phyloP scores from a whole-genome alignment of 1,140 invertebrate species.

The Lordiphosa clarofinis region DNA sequence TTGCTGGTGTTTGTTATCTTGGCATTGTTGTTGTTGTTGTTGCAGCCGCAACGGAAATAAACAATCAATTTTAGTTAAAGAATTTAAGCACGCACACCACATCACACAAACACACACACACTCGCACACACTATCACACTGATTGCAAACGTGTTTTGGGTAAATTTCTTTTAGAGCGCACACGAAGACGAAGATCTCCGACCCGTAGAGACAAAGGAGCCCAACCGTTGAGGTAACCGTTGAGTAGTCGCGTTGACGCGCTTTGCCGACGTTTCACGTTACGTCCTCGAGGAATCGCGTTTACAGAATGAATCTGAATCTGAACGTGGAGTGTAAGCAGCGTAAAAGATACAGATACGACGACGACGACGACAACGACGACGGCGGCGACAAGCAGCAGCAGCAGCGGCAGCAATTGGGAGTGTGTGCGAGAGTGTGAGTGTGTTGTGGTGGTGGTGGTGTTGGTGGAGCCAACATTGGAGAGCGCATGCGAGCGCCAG shows the following conservation, averaged over 20 bases:
- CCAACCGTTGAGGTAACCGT: conserved; percentile 61
- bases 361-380: conserved; percentile 14
- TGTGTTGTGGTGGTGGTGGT: conserved; percentile 32
- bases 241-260: conserved; percentile 51
- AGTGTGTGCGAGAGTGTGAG: conserved; percentile 21
- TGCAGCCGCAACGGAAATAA: conserved; percentile 67
- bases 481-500: conserved; percentile 73
- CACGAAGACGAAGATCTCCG: conserved; percentile 17
- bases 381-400: conserved; percentile 24
- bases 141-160: conserved; percentile 9
- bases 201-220: conserved; percentile 41
- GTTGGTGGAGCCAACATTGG: conserved; percentile 33
- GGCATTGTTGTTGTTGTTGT: conserved; percentile 21
- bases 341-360: conserved; percentile 77
- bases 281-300: conserved; percentile 80
- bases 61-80: conserved; percentile 78
- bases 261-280: conserved; percentile 78
- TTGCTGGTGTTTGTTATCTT: conserved; percentile 59
- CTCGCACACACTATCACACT: conserved; percentile 29
- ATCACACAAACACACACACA: conserved; percentile 26
- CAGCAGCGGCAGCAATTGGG: conserved; percentile 17
- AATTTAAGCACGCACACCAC: conserved; percentile 67
- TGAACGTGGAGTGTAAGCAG: conserved; percentile 79
- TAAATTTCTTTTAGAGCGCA: conserved; percentile 1
- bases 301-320: conserved; percentile 80